Conservation (phyloP, 2,113 vertebrate genomes). For the Glareola pratincola region DNA sequence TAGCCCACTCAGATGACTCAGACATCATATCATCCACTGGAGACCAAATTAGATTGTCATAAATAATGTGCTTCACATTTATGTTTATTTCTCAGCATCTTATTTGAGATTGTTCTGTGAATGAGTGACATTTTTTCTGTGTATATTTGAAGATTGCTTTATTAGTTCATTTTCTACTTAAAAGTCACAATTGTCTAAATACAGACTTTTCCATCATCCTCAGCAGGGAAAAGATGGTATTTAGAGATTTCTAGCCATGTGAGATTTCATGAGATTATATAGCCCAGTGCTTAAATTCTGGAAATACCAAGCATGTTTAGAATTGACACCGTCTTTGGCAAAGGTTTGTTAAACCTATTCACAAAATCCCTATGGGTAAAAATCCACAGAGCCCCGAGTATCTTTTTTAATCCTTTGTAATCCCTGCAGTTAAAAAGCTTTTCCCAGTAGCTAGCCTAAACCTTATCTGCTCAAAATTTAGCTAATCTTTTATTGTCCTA, state of each 20-base stretch:
- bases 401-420: constrained; percentile 31
- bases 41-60: constrained; percentile 55
- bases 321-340: background rate
- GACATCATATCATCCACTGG: background rate
- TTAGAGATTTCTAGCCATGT: background rate
- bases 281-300: background rate
- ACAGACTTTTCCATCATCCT: background rate
- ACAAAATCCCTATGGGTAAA: background rate
- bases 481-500: background rate
- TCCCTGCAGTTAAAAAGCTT: constrained; percentile 8
- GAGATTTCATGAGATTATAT: background rate
- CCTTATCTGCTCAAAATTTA: background rate
- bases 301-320: background rate
- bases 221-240: background rate
- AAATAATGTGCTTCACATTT: constrained; percentile 31
- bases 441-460: background rate
- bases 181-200: background rate
- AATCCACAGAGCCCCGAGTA: background rate
- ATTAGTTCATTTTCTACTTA: constrained; percentile 25
- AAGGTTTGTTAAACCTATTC: background rate
- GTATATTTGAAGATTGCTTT: background rate
- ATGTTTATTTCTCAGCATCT: constrained; percentile 30
- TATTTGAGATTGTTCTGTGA: constrained; percentile 35
- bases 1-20: constrained; percentile 59
- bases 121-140: constrained; percentile 9